Evolutionary conservation across 2,113 vertebrate genomes (phyloP), one percentile per base, ranked within the genome.

Genomic region (Centropus bengalensis): DNA sequence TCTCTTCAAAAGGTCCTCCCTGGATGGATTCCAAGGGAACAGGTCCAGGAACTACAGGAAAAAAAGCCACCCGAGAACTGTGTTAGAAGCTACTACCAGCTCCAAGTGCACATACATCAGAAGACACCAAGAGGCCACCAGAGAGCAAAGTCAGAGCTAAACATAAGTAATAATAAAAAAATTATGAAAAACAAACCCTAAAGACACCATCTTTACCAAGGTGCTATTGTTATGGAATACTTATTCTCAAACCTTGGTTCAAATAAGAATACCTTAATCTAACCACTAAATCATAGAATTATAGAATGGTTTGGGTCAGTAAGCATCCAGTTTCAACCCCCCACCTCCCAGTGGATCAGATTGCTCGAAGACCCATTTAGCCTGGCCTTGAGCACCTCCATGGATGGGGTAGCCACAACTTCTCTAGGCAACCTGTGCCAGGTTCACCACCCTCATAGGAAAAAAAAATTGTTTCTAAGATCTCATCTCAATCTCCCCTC

Each of bases 1-100:
- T 99, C 97, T 99, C 99, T 79, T 99, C 99, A 70, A 99, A 99
- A 23, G 99, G 98, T 3, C 99, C 98, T 28, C 99, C 99, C 97
- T 99, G 99, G 71, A 99, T 98, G 23, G 99, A 99, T 97, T 99
- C 99, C 93, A 98, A 97, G 6, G 99, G 99, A 96, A 99, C 97
- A 0, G 98, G 98, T 73, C 98, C 99, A 70, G 99, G 99, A 94
- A 99, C 99, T 99, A 97, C 20, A 92, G 60, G 0, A 0, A 8
- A 64, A 38, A 38, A 47, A 54, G 28, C 4, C 38, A 59, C 5
- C 26, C 10, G 79, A 85, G 45, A 47, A 20, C 7, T 24, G 6
- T 58, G 44, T 95, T 76, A 94, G 59, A 86, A 93, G 40, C 14
- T 74, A 36, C 24, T 38, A 51, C n/a, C 63, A 81, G 42, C 67